These are phyloP conservation scores for Sinocyclocheilus rhinocerous DNA, from an alignment of 2,113 vertebrate genomes.

Conservation along the genomic window DNA sequence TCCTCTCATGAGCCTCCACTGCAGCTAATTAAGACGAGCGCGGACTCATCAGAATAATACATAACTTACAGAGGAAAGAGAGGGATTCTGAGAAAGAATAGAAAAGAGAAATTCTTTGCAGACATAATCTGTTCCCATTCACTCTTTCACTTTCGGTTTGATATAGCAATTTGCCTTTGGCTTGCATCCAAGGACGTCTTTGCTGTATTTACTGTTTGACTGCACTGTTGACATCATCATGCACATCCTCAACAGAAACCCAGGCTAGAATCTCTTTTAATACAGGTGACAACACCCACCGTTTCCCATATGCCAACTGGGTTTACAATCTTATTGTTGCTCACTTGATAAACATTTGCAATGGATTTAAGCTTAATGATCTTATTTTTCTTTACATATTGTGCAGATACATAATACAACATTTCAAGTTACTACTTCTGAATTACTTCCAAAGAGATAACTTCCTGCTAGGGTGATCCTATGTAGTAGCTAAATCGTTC, in stretches of 20 bases:
- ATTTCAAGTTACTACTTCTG: background rate
- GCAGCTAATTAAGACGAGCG: constrained; percentile 56
- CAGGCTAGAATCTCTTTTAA: background rate
- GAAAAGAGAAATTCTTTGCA: background rate
- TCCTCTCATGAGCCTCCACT: constrained; percentile 59
- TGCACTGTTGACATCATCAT: constrained; percentile 1
- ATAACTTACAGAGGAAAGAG: constrained; percentile 11
- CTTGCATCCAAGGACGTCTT: background rate
- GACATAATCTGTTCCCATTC: constrained; percentile 20
- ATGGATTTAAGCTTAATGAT: background rate
- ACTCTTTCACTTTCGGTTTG: background rate
- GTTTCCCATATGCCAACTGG: background rate
- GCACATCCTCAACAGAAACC: background rate
- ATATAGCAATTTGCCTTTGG: constrained; percentile 8
- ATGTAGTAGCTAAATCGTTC: background rate
- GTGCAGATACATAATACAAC: background rate
- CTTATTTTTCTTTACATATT: background rate
- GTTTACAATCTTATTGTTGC: background rate
- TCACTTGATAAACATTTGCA: background rate
- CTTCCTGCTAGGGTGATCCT: background rate
- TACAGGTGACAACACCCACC: background rate
- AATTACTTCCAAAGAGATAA: background rate
- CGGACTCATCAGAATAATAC: constrained; percentile 45
- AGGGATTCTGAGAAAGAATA: background rate
- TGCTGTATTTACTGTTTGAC: background rate